These are phyloP conservation scores for Zygaena filipendulae DNA, from an alignment of 2,888 invertebrate species.

Conservation along the genomic window DNA sequence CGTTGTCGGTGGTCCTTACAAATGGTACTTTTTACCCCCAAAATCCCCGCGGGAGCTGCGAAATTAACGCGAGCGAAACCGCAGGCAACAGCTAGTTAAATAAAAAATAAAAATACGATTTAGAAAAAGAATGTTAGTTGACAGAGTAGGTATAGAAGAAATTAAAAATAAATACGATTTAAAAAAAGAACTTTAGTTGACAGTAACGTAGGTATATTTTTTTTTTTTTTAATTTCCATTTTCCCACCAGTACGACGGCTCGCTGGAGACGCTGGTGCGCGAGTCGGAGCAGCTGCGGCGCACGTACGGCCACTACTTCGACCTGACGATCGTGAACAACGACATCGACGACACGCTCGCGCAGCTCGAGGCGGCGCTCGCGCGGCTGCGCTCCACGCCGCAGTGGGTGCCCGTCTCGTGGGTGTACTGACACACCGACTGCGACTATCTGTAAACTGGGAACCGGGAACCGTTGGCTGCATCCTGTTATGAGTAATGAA, in stretches of 20 bases:
- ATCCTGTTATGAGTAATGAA: no score
- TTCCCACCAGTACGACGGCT: constrained; percentile 92
- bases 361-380: constrained; percentile 90
- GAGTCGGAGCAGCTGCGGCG: constrained; percentile 97
- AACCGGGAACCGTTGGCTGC: constrained; percentile 11
- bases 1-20: no score
- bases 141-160: no score
- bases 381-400: constrained; percentile 88
- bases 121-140: no score
- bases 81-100: no score
- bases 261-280: constrained; percentile 93
- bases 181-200: no score
- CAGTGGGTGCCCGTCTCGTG: constrained; percentile 99
- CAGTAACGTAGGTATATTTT: no score
- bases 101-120: no score
- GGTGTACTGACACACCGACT: constrained; percentile 85
- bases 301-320: constrained; percentile 99
- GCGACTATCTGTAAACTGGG: constrained; percentile 23
- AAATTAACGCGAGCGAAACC: no score
- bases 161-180: no score
- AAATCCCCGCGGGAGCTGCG: no score
- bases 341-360: constrained; percentile 99
- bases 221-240: constrained; percentile 3
- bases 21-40: no score
- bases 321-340: constrained; percentile 97